Evolutionary conservation across 1,140 invertebrate species (phyloP).

Genomic region (Ceratina japonica): DNA sequence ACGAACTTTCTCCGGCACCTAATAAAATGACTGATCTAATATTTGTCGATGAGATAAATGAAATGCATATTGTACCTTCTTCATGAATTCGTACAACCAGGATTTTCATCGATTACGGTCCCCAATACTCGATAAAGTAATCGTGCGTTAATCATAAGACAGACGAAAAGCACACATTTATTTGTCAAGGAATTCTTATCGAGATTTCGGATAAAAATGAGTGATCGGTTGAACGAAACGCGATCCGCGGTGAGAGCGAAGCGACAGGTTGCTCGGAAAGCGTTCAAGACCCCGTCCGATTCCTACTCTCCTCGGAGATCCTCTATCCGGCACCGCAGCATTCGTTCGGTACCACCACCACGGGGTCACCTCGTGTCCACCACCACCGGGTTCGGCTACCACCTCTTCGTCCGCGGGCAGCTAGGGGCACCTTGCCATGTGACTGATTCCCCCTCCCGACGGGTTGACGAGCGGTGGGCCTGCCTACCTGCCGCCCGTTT

Average conservation of each 20-base stretch:
- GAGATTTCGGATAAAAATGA: too few relatives aligned
- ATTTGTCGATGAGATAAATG: too few relatives aligned
- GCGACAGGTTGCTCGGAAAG: slow-evolving; percentile 60
- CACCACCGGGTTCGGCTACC: slow-evolving; percentile 52
- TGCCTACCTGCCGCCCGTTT: slow-evolving; percentile 79
- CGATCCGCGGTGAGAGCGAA: background rate
- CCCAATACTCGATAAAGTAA: too few relatives aligned
- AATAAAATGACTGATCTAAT: too few relatives aligned
- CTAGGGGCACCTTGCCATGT: slow-evolving; percentile 72
- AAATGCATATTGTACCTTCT: too few relatives aligned
- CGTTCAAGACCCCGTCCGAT: slow-evolving; percentile 48
- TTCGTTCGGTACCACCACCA: slow-evolving; percentile 45
- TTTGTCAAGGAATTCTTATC: too few relatives aligned
- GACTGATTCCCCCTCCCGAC: slow-evolving; percentile 77
- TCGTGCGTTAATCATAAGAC: too few relatives aligned
- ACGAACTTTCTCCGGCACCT: too few relatives aligned
- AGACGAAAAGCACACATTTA: too few relatives aligned
- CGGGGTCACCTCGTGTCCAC: slow-evolving; percentile 19
- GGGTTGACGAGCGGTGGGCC: slow-evolving; percentile 76
- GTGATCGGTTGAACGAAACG: too few relatives aligned
- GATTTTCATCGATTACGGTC: too few relatives aligned
- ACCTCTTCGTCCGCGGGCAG: slow-evolving; percentile 53
- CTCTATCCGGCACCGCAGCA: slow-evolving; percentile 2
- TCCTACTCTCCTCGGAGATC: slow-evolving; percentile 60
- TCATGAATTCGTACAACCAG: too few relatives aligned